These are phyloP conservation scores for Nymphalis polychloros DNA, from an alignment of 2,888 invertebrate genomes.

Conservation along the genomic window DNA sequence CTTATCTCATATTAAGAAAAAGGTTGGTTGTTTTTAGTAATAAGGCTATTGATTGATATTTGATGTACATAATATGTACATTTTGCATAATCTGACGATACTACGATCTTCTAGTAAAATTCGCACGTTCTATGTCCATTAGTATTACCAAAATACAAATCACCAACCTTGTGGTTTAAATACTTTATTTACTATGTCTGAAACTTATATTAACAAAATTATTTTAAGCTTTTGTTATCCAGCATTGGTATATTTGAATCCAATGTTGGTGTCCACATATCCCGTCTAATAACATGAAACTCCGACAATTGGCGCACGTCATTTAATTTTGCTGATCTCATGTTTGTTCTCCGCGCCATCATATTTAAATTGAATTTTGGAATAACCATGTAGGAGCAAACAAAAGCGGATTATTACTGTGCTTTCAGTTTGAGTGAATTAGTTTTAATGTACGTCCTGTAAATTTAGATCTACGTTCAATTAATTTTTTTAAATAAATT, in stretches of 20 bases:
- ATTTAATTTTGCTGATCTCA: conserved; percentile 78
- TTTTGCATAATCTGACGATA: no score
- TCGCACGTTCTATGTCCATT: no score
- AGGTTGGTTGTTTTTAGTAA: no score
- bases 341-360: conserved; percentile 74
- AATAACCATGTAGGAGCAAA: conserved; percentile 66
- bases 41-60: no score
- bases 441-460: conserved; percentile 57
- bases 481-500: not conserved
- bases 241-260: conserved; percentile 5
- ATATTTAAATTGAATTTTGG: conserved; percentile 79
- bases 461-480: conserved; percentile 41
- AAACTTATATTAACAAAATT: no score
- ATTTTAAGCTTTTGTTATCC: not conserved
- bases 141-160: no score
- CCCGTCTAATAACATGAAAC: conserved; percentile 10
- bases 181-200: no score
- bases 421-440: conserved; percentile 49
- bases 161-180: no score
- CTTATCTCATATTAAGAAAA: no score
- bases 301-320: conserved; percentile 66
- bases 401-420: conserved; percentile 63
- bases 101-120: no score
- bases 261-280: conserved; percentile 4
- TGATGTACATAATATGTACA: no score